Evolutionary conservation across 2,797 vertebrate genomes (phyloP).

Genomic region (Synaphobranchus kaupii): DNA sequence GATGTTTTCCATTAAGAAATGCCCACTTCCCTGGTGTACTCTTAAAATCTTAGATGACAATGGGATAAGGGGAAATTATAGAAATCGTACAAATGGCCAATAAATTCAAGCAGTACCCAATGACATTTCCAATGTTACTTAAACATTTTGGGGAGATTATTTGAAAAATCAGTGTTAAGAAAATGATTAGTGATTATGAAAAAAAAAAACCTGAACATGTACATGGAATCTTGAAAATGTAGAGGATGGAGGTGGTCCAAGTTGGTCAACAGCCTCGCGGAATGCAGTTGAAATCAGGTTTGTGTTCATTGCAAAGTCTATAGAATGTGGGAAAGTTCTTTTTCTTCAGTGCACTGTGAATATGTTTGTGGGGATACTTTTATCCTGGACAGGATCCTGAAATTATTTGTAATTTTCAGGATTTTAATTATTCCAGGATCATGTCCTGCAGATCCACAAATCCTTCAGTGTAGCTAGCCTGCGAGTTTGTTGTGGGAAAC

Average conservation of each 20-base stretch:
- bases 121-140: not conserved
- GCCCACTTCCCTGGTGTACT: not conserved
- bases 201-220: too few relatives aligned
- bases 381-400: too few relatives aligned
- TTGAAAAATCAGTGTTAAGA: not conserved
- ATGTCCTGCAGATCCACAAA: too few relatives aligned
- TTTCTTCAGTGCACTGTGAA: not conserved
- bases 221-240: too few relatives aligned
- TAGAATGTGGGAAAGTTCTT: too few relatives aligned
- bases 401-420: too few relatives aligned
- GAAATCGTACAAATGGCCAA: not conserved
- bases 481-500: too few relatives aligned
- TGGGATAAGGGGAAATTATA: not conserved
- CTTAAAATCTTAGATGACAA: not conserved
- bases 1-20: not conserved
- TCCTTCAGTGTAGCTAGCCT: too few relatives aligned
- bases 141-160: not conserved
- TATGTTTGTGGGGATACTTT: too few relatives aligned
- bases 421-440: too few relatives aligned
- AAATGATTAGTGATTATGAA: not conserved
- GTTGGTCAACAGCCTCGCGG: not conserved
- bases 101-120: not conserved
- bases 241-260: not conserved
- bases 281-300: too few relatives aligned
- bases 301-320: too few relatives aligned